Percentiles rank a stretch among this genome's conserved stretches.
Evolutionary conservation across 2,797 vertebrate species (phyloP).

Genomic region (Gobio occitaniae): DNA sequence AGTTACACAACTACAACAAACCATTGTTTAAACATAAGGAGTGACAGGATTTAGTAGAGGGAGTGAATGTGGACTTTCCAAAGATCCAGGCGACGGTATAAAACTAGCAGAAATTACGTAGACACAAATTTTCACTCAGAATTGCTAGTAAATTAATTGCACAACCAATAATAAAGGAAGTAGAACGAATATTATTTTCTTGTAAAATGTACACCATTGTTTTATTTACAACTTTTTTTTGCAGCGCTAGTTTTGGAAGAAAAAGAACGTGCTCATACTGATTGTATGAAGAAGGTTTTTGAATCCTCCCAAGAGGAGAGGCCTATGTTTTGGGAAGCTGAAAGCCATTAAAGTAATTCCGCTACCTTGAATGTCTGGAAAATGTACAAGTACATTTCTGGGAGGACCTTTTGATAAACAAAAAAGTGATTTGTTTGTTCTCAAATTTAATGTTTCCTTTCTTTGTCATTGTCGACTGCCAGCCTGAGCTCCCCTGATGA

Average conservation of each 20-base stretch:
- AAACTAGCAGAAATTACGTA: background rate
- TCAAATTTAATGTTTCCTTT: constrained; percentile 67
- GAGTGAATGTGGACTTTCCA: background rate
- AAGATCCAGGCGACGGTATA: background rate
- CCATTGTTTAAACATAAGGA: constrained; percentile 5
- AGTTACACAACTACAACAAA: constrained; percentile 12
- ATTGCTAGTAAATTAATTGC: background rate
- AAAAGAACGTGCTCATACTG: background rate
- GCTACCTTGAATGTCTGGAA: constrained; percentile 47
- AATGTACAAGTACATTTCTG: constrained; percentile 53
- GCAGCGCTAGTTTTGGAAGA: no score
- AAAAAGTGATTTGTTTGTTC: constrained; percentile 70
- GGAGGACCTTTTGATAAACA: constrained; percentile 68
- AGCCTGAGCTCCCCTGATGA: constrained; percentile 70
- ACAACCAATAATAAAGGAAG: background rate
- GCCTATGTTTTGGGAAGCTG: constrained; percentile 30
- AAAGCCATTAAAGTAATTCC: constrained; percentile 13
- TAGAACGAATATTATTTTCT: background rate
- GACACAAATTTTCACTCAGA: background rate
- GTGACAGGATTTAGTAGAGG: background rate
- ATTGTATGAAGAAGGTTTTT: background rate
- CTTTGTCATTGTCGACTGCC: constrained; percentile 68
- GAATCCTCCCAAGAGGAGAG: background rate
- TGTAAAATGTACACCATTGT: background rate
- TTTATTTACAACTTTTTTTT: background rate